Base-by-base conservation (phyloP, 2,888 invertebrate species). In the Drosophila pseudotalamancana region DNA sequence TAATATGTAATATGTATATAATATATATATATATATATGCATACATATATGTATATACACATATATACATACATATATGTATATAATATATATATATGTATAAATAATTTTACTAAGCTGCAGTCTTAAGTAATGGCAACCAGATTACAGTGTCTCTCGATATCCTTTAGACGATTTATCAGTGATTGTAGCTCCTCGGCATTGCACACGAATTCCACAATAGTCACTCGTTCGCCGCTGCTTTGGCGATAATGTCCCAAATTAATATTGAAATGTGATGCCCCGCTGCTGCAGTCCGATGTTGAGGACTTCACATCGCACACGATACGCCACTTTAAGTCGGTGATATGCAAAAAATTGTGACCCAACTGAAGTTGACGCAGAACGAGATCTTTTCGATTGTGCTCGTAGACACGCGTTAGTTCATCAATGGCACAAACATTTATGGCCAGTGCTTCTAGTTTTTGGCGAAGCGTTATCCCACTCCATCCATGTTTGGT, bases 101-200 rank as follows among this genome's bases (percentile, higher is more conserved):
- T 29, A 25, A 12, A 2, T 12, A 25, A n/a, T 14, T 14, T 46
- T n/a, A n/a, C n/a, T n/a, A n/a, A n/a, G n/a, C n/a, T n/a, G n/a
- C n/a, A n/a, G n/a, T n/a, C n/a, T n/a, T 80, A 74, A 6, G 23
- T 64, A 16, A 67, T 46, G 39, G 82, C 70, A 50, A 77, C 69
- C 37, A 88, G 90, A 21, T 88, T 85, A 67, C 91, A 91, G 57
- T 91, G 91, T 11, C 91, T 72, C 65, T 91, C 91, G 19, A 92
- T 90, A 67, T 91, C 91, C 63, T 91, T 91, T 0, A 92, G 62
- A 6, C 90, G 90, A 51, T 90, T 90, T 9, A 92, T 87, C 6
- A 92, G 70, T n/a, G 90, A 90, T 21, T 92, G 92, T 34, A 92
- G 62, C 63, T 91, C 92, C 60, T 91, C 91, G 6, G 89, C 89